Conservation (phyloP, 2,888 invertebrate species). For the Ophion ventricosus region DNA sequence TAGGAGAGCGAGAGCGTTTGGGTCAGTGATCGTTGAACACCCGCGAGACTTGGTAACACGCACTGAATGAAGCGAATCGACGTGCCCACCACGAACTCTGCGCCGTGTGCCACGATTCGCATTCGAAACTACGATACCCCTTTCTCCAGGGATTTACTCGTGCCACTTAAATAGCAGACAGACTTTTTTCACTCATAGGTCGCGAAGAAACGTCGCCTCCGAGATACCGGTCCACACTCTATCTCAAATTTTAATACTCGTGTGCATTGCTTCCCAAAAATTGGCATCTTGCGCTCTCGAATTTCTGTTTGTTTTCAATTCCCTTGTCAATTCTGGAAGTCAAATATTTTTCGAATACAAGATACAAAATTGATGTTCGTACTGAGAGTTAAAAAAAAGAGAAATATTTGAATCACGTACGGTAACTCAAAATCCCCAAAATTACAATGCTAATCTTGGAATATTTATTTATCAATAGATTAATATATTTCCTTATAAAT, state of each 20-base stretch:
- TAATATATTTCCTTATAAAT: not conserved
- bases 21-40: constrained; percentile 66
- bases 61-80: constrained; percentile 80
- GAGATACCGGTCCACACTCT: constrained; percentile 12
- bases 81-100: constrained; percentile 61
- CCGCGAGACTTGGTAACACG: constrained; percentile 77
- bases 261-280: not conserved
- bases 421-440: not conserved
- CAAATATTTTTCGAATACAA: not conserved
- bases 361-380: not conserved
- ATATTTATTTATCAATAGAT: not conserved
- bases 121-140: constrained; percentile 70
- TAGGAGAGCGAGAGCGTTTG: constrained; percentile 22
- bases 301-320: not conserved
- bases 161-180: constrained; percentile 40
- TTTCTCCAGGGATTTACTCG: constrained; percentile 77
- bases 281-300: not conserved
- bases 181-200: constrained; percentile 66
- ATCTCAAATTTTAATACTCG: not conserved
- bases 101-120: constrained; percentile 40
- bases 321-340: not conserved
- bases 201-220: constrained; percentile 67
- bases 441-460: not conserved
- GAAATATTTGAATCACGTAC: not conserved
- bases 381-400: not conserved